Evolutionary conservation across 2,888 invertebrate species (phyloP), one percentile per base, ranked within the genome.

Genomic region (Pediacus dermestoides): DNA sequence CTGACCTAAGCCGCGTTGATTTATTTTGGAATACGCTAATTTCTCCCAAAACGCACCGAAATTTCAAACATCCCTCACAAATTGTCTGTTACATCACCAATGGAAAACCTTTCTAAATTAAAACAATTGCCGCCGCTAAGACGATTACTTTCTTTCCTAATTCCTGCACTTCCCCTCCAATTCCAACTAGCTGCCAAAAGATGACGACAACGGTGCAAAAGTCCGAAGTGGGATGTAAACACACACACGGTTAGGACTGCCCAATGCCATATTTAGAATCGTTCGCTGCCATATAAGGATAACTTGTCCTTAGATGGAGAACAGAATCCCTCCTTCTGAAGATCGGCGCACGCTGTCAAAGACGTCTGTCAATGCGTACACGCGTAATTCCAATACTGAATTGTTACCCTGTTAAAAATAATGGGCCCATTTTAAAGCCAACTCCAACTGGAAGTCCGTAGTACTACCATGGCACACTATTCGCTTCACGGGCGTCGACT

Each of bases 191-290:
- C 10, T 23, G 23, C 23, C 23, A n/a, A 46, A 48, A 47, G 43
- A 40, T 32, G 40, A 41, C 39, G 40, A 35, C 37, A 48, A 42
- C 36, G 38, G 44, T 30, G 48, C 48, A 53, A 55, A 58, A 57
- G 48, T 45, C 4, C 52, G 52, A 58, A 58, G 70, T 70, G 66
- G 67, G 68, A 67, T 59, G 67, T 63, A 62, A 63, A 68, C 67
- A 68, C 57, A 60, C 65, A 3, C 9, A 60, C 65, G 61, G 55
- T 57, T 72, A 70, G 76, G 77, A 77, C 79, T 76, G 81, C 79
- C 81, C 78, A 78, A 76, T 76, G 77, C 85, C 85, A 81, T 85
- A 84, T 85, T 85, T 84, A 84, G 85, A 81, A 78, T 74, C 78
- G 76, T 74, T 75, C 78, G 79, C 75, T 81, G 75, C 85, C 85